Percentiles rank a stretch among this genome's conserved stretches.
Conservation (phyloP, 2,113 vertebrate genomes). For the Seriola aureovittata region DNA sequence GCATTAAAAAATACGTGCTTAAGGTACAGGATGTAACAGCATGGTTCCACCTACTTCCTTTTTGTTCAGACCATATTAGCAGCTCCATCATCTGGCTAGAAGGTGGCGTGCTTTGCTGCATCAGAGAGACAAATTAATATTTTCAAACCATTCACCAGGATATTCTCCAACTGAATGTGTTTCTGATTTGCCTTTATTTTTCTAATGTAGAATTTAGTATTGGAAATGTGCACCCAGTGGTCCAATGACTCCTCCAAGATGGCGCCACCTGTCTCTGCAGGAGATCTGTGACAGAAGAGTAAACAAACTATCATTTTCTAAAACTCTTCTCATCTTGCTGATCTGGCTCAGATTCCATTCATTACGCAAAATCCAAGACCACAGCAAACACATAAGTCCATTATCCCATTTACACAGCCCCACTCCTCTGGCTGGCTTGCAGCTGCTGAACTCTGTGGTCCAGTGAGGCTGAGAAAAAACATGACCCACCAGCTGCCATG, state of each 20-base stretch:
- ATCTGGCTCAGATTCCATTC: conserved; percentile 25
- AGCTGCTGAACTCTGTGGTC: conserved; percentile 49
- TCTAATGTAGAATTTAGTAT: neutral
- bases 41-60: neutral
- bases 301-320: conserved; percentile 18
- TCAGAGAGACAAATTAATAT: neutral
- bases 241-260: conserved; percentile 18
- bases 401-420: conserved; percentile 64
- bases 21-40: neutral
- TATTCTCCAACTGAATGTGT: neutral
- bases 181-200: neutral
- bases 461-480: conserved; percentile 57
- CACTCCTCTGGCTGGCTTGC: conserved; percentile 43
- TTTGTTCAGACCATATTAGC: no score
- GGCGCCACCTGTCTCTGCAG: neutral
- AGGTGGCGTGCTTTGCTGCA: neutral
- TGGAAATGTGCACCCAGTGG: neutral
- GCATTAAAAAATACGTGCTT: no score
- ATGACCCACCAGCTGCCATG: conserved; percentile 61
- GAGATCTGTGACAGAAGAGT: neutral
- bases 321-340: conserved; percentile 16
- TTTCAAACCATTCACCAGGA: neutral
- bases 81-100: neutral
- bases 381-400: conserved; percentile 56
- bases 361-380: conserved; percentile 40